Evolutionary conservation across 2,888 invertebrate species (phyloP), one percentile per base, ranked within the genome.

Genomic region (Harmothoe impar): DNA sequence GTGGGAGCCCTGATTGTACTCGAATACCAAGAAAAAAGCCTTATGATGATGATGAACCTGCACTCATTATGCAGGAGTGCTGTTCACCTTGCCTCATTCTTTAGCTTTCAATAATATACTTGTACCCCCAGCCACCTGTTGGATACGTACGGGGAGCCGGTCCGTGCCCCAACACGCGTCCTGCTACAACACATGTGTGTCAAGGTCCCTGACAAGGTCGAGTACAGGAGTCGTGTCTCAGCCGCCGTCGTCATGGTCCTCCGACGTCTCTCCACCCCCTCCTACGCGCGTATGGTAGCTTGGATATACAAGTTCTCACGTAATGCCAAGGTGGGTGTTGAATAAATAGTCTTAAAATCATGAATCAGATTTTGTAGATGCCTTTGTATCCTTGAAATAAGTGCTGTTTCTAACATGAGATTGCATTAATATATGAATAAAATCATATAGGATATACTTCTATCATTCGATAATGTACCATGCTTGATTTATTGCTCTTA

Each of bases 171-270:
- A 29, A 31, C 56, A 12, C 93, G 94, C 52, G 95, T 95, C 23
- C 93, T 96, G 17, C 92, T 96, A 29, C 96, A 96, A 92, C 96
- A 96, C 91, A 92, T 96, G 91, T 96, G 96, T 93, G 93, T 95
- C 23, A 94, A 95, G 90, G 96, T 96, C 1, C 96, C 96, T 0
- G 96, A 96, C 91, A 95, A 95, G 91, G 94, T 96, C 0, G 96
- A 96, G 84, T 96, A 95, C 91, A 94, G 96, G 56, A 93, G 93
- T 54, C 96, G 95, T 92, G 95, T 95, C 3, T 94, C 96, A 1
- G 94, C 95, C 94, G 92, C 95, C 12, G 94, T 96, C 23, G 94
- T 96, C 23, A 93, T 93, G 25, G 92, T 96, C 5, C 90, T 96
- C 88, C 92, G 94, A 51, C 93, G 94, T 72, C 93, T 96, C 54